Conservation (phyloP, 2,888 invertebrate species). For the Caenorhabditis sp. region DNA sequence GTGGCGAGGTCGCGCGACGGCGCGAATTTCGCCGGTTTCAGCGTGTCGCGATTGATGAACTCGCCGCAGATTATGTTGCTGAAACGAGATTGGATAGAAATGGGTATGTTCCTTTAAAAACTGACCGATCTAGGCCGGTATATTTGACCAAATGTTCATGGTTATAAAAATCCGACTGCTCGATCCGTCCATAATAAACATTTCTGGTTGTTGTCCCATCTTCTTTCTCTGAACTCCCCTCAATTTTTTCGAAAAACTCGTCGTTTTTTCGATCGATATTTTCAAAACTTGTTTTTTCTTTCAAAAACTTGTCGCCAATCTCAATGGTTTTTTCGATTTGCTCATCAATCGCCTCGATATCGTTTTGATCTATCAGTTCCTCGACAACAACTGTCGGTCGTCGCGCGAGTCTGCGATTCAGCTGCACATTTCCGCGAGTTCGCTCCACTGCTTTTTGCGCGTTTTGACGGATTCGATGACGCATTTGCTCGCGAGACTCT, state of each 20-base stretch:
- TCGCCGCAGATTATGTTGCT: not conserved
- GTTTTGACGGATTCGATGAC: conserved; percentile 32
- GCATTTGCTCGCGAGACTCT: conserved; percentile 31
- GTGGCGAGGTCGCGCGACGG: not conserved
- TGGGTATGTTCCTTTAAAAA: not conserved
- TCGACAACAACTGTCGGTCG: conserved; percentile 43
- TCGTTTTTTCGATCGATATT: conserved; percentile 18
- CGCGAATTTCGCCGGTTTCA: not conserved
- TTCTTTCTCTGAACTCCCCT: too few relatives aligned
- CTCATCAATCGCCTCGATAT: conserved; percentile 52
- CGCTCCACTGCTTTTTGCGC: conserved; percentile 55
- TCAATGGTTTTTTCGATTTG: conserved; percentile 51
- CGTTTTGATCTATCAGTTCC: conserved; percentile 42
- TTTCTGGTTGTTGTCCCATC: not conserved
- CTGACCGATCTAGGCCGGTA: conserved; percentile 7
- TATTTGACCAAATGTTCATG: conserved; percentile 25
- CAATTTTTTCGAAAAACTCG: conserved; percentile 17
- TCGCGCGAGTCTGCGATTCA: conserved; percentile 49
- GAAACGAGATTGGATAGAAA: not conserved
- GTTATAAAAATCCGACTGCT: conserved; percentile 15
- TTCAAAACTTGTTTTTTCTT: not conserved
- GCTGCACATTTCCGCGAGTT: conserved; percentile 59
- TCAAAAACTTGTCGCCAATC: conserved; percentile 32
- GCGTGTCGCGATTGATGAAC: not conserved
- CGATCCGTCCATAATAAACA: conserved; percentile 21